Percentiles rank a stretch among this genome's conserved stretches.
phyloP scores from a whole-genome alignment of 2,888 invertebrate species.

The Plagodis pulveraria region DNA sequence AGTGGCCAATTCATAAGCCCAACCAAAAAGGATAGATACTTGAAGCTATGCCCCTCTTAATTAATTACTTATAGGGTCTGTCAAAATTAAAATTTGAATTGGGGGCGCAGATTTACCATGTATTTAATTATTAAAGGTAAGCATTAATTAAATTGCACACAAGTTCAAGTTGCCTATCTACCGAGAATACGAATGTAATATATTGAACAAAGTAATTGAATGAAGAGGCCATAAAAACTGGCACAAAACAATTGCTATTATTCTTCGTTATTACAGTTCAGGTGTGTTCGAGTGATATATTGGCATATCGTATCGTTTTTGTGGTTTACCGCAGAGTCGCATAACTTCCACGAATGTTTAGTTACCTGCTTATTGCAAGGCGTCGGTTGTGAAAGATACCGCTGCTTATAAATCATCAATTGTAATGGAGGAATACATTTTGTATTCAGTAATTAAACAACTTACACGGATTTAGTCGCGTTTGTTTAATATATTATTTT shows the following conservation, averaged over 20 bases:
- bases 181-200: slow-evolving; percentile 37
- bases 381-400: slow-evolving; percentile 11
- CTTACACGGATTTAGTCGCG: too few relatives aligned
- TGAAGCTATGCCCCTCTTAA: slow-evolving; percentile 33
- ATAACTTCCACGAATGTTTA: slow-evolving; percentile 51
- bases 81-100: slow-evolving; percentile 35
- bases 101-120: slow-evolving; percentile 33
- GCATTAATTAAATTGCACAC: slow-evolving; percentile 29
- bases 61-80: slow-evolving; percentile 33
- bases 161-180: slow-evolving; percentile 32
- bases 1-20: slow-evolving; percentile 19
- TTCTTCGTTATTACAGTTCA: slow-evolving; percentile 79
- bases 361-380: slow-evolving; percentile 49
- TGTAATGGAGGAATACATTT: background rate
- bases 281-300: slow-evolving; percentile 78
- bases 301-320: slow-evolving; percentile 70
- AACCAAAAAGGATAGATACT: slow-evolving; percentile 24
- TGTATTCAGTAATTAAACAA: too few relatives aligned
- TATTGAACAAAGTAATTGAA: slow-evolving; percentile 54
- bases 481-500: too few relatives aligned
- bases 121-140: slow-evolving; percentile 29
- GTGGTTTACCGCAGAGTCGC: slow-evolving; percentile 47
- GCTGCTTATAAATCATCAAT: background rate
- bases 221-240: slow-evolving; percentile 77
- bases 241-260: slow-evolving; percentile 75